phyloP scores from a whole-genome alignment of 2,113 vertebrate genomes.

The Otolemur garnettii region DNA sequence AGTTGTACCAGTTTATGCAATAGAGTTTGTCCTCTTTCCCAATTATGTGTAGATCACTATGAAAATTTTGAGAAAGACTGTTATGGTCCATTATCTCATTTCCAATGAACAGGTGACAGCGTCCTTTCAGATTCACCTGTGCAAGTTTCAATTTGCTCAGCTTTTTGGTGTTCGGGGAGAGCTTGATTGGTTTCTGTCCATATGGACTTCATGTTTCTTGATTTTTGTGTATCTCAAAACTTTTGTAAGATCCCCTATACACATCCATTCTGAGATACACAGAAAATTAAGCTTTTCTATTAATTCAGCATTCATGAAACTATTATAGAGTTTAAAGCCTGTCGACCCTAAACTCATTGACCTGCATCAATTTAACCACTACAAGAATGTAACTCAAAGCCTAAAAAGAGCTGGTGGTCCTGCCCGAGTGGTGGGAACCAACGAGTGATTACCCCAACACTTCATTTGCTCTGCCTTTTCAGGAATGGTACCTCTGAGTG shows the following conservation, averaged over 20 bases:
- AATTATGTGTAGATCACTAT: background rate
- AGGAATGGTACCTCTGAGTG: background rate
- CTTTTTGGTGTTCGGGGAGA: no score
- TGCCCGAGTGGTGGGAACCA: constrained; percentile 73
- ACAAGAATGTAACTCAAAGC: constrained; percentile 78
- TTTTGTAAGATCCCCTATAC: background rate
- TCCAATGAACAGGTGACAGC: no score
- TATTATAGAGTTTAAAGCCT: constrained; percentile 77
- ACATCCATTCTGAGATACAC: background rate
- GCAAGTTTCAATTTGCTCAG: no score
- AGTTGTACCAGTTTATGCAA: background rate
- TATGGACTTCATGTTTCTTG: no score
- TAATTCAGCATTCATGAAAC: constrained; percentile 80
- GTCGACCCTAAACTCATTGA: constrained; percentile 80
- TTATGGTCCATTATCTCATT: no score
- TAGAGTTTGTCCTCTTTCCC: constrained; percentile 63
- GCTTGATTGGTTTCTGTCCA: no score
- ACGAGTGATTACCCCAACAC: constrained; percentile 68
- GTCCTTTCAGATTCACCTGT: no score
- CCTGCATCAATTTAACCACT: constrained; percentile 80
- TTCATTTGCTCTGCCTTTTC: constrained; percentile 57
- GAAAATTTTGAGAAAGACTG: no score
- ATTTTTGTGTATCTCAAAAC: no score
- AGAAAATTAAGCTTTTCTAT: constrained; percentile 71
- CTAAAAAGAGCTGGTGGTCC: constrained; percentile 81